A percentile compares a stretch with the other conserved stretches of the same genome.
phyloP scores from a whole-genome alignment of 2,797 vertebrate species.

The Mionectes olivaceus region DNA sequence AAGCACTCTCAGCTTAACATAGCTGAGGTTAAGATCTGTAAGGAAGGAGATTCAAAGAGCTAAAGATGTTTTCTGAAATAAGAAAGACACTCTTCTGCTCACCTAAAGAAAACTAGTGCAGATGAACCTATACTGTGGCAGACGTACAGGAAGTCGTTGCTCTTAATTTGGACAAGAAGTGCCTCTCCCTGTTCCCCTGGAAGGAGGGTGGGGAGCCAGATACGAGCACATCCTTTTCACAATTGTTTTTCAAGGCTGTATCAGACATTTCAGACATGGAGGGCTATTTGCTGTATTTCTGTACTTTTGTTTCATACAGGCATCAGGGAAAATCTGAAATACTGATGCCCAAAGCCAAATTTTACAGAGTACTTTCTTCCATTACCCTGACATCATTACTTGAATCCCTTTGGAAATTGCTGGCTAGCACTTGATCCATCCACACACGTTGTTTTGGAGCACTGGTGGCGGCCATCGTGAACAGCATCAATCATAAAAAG shows the following conservation, averaged over 20 bases:
- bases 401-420: not conserved
- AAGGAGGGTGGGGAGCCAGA: constrained; percentile 46
- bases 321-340: not conserved
- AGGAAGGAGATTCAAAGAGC: not conserved
- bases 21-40: not conserved
- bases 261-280: not conserved
- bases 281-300: not conserved
- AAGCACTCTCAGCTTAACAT: not conserved
- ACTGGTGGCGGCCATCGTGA: not conserved
- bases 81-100: not conserved
- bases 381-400: not conserved
- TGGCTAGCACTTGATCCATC: not conserved
- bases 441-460: not conserved
- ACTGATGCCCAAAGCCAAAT: not conserved
- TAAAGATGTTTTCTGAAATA: not conserved
- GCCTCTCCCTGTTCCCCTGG: constrained; percentile 51
- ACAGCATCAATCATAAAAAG: not conserved
- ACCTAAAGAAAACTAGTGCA: not conserved
- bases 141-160: not conserved
- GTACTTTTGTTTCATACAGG: not conserved
- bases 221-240: constrained; percentile 14
- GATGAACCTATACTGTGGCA: not conserved
- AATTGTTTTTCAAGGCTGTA: constrained; percentile 5
- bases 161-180: constrained; percentile 40
- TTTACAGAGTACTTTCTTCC: not conserved